Conservation (phyloP, 37 sponge, comb jelly and placozoan genomes). For the Aphrocallistes beatrix region DNA sequence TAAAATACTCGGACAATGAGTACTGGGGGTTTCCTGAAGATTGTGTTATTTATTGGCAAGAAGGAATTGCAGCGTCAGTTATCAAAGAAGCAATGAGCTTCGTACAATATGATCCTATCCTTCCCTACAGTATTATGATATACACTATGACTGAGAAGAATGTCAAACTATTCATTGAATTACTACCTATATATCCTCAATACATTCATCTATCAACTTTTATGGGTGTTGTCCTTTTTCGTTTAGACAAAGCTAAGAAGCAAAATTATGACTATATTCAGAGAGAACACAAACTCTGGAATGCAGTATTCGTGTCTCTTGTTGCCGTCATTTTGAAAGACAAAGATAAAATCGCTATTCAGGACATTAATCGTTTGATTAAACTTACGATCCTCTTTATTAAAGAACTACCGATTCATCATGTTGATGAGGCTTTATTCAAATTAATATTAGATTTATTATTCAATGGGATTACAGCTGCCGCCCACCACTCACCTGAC, state of each 20-base stretch:
- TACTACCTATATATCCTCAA: not conserved
- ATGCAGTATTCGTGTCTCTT: not conserved
- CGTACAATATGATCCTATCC: not conserved
- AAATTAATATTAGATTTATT: not conserved
- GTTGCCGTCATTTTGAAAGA: not conserved
- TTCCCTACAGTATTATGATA: not conserved
- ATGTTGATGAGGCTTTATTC: not conserved
- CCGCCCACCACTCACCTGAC: not conserved
- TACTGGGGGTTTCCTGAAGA: conserved; percentile 5
- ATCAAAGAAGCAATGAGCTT: not conserved
- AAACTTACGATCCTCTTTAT: not conserved
- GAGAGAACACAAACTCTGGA: not conserved
- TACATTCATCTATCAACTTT: not conserved
- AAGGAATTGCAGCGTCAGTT: not conserved
- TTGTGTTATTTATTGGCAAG: not conserved
- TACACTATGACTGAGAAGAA: not conserved
- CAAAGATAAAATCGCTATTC: not conserved
- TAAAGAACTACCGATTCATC: not conserved
- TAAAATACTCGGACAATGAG: not conserved
- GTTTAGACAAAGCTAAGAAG: not conserved
- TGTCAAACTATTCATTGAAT: not conserved
- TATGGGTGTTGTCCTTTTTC: not conserved
- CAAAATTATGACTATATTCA: not conserved
- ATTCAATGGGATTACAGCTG: not conserved
- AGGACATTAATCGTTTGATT: not conserved